phyloP scores from a whole-genome alignment of 2,113 vertebrate species.

The Macquaria ambigua region DNA sequence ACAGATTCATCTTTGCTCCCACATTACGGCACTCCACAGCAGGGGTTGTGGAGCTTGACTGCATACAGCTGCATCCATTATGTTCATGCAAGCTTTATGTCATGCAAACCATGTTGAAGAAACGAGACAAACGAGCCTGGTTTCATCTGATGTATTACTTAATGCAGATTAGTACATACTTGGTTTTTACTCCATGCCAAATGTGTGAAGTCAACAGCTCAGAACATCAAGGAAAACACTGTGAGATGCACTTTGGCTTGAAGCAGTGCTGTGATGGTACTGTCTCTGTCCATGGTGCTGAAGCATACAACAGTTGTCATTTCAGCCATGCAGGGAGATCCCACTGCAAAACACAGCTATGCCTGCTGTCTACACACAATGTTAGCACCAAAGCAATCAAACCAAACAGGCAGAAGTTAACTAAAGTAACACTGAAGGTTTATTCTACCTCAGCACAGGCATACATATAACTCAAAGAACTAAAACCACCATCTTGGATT shows the following conservation, averaged over 20 bases:
- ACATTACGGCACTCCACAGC: constrained; percentile 35
- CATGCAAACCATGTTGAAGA: constrained; percentile 24
- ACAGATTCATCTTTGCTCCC: constrained; percentile 50
- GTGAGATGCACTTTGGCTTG: background rate
- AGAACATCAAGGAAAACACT: background rate
- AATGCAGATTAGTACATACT: constrained; percentile 16
- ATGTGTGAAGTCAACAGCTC: constrained; percentile 5
- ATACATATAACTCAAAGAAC: background rate
- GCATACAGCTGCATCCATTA: constrained; percentile 61
- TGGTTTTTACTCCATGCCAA: constrained; percentile 18
- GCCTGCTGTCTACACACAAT: constrained; percentile 23
- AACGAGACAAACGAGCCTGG: constrained; percentile 14
- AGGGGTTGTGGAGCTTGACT: constrained; percentile 58
- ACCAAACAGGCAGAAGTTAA: background rate
- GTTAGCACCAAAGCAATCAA: background rate
- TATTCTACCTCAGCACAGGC: background rate
- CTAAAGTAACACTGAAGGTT: constrained; percentile 1
- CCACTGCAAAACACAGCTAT: background rate
- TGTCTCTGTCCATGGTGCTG: constrained; percentile 68
- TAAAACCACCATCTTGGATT: constrained; percentile 5
- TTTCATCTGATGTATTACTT: constrained; percentile 20
- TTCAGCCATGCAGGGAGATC: background rate
- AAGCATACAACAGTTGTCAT: constrained; percentile 24
- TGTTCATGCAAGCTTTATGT: constrained; percentile 32
- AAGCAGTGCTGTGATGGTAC: background rate